Base-by-base conservation (phyloP, 1,140 invertebrate species). In the Parapsyche elsis region DNA sequence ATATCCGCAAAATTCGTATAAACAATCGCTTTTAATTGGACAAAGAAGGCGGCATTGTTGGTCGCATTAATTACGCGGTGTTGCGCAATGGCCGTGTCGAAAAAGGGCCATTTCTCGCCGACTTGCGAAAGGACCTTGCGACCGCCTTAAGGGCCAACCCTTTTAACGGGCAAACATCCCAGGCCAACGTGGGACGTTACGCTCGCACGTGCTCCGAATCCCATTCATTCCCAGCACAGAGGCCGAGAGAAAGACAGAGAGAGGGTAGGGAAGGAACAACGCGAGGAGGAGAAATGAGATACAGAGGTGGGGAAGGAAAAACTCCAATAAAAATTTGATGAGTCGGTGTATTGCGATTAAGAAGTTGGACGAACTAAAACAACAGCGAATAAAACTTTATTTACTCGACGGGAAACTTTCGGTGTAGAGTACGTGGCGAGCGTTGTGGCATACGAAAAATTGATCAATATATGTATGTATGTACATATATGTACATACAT, bases 201-300 rank as follows among this genome's bases (percentile, higher is more conserved):
- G 77, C 64, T 64, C 5, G 81, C 46, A 80, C 81, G 81, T 82
- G 81, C 76, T 75, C 71, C 46, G 81, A 82, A 82, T 82, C 75
- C 19, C 57, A 74, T 73, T 74, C 30, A 61, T 73, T 71, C 10
- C 19, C 12, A 23, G 2, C 10, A 24, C 10, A 30, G 46, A 30
- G 14, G 57, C 19, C 19, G 24, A n/a, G 16, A 16, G 49, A 53
- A 10, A 53, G 10, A 12, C 2, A 7, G 45, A 53, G 1, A 16
- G 2, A 10, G 10, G 49, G 12, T 12, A 5, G 49, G 49, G 49
- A 53, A 14, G 10, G 12, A 53, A 53, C 49, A 53, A 16, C 2
- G 10, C 49, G 4, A 14, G 49, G 1, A 5, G 16, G 49, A 16
- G 16, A 4, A 14, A 53, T 19, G 9, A n/a, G 12, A 38, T 1